These are phyloP conservation scores for Cottus gobio DNA, from an alignment of 2,113 vertebrate species.

Conservation along the genomic window DNA sequence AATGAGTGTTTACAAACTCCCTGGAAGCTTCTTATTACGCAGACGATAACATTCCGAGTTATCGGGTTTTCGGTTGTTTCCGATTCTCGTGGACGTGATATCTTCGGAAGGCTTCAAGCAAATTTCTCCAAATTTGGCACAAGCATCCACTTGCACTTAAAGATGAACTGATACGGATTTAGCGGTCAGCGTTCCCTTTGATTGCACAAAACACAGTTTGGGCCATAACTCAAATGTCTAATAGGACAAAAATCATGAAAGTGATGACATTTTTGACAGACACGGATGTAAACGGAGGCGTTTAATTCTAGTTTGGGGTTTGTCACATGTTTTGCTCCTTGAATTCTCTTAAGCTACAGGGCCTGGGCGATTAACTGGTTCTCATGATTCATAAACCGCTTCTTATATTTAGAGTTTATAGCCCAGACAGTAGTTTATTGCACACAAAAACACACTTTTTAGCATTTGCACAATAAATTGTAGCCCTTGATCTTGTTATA, in stretches of 20 bases:
- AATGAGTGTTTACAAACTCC: constrained; percentile 16
- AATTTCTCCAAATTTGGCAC: neutral
- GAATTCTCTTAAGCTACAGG: neutral
- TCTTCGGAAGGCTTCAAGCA: neutral
- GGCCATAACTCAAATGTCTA: neutral
- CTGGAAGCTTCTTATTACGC: neutral
- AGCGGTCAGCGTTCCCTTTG: too few relatives aligned
- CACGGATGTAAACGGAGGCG: neutral
- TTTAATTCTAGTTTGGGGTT: neutral
- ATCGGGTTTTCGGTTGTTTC: too few relatives aligned
- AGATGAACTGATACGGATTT: neutral
- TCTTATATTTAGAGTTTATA: constrained; percentile 16
- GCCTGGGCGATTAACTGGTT: constrained; percentile 19
- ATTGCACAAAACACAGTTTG: neutral
- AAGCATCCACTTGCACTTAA: neutral
- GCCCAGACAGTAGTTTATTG: neutral
- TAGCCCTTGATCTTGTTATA: constrained; percentile 6
- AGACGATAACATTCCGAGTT: too few relatives aligned
- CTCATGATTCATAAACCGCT: constrained; percentile 30
- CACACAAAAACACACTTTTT: neutral
- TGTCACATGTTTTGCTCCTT: constrained; percentile 5
- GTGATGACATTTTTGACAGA: neutral
- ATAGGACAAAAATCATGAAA: neutral
- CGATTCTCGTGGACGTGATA: neutral
- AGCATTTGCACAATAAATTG: constrained; percentile 16